These are phyloP conservation scores for Folsomia manolachei DNA, from an alignment of 2,888 invertebrate species.

Conservation along the genomic window DNA sequence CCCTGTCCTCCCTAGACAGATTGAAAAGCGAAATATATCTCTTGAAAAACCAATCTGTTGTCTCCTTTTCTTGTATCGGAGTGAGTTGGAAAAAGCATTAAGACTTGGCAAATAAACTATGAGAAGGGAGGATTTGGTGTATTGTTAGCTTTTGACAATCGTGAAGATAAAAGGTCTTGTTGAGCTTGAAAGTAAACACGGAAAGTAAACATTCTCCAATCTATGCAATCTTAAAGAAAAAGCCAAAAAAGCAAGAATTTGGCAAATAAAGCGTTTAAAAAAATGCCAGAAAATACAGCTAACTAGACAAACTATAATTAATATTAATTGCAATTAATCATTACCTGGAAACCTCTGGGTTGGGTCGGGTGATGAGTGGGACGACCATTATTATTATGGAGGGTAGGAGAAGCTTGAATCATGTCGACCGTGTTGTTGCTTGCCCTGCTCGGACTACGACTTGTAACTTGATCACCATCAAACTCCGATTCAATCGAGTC, in stretches of 20 bases:
- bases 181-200: neutral
- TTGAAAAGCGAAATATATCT: neutral
- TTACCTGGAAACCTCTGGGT: slow-evolving; percentile 67
- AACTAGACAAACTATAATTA: too few species aligned
- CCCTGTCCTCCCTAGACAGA: neutral
- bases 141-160: neutral
- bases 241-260: neutral
- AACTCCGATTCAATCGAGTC: too few species aligned
- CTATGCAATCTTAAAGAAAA: too few species aligned
- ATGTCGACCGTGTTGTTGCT: slow-evolving; percentile 59
- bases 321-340: neutral
- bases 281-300: too few species aligned
- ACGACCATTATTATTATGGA: slow-evolving; percentile 58
- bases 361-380: slow-evolving; percentile 54
- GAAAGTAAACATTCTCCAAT: neutral
- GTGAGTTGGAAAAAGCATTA: neutral
- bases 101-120: neutral
- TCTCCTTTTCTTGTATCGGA: too few species aligned
- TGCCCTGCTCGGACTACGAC: slow-evolving; percentile 11
- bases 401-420: slow-evolving; percentile 64
- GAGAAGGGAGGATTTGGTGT: neutral
- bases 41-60: too few species aligned
- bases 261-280: too few species aligned
- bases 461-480: neutral
- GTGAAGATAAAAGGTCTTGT: neutral